A percentile compares a stretch with the other conserved stretches of the same genome.
phyloP scores from a whole-genome alignment of 2,888 invertebrate species.

The Eupeodes latifasciatus region DNA sequence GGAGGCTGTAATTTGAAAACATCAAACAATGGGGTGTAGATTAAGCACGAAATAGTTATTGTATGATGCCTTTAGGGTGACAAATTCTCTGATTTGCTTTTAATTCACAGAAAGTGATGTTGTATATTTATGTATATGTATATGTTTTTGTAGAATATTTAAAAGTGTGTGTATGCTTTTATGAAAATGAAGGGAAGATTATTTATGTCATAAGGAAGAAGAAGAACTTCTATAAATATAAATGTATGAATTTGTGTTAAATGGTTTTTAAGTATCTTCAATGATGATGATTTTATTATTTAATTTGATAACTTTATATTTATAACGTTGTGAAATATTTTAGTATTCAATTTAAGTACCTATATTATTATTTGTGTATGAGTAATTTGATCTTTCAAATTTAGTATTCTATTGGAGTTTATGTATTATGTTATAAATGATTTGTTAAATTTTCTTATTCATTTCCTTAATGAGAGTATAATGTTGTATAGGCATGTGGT shows the following conservation, averaged over 20 bases:
- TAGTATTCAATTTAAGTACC: slow-evolving; percentile 18
- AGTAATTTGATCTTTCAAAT: slow-evolving; percentile 35
- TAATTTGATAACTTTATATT: slow-evolving; percentile 10
- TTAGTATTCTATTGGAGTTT: background rate
- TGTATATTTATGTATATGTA: background rate
- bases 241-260: slow-evolving; percentile 14
- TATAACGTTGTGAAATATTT: background rate
- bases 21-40: slow-evolving; percentile 67
- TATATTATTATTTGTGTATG: background rate
- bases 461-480: background rate
- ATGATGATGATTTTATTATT: slow-evolving; percentile 10
- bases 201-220: background rate
- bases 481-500: no score
- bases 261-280: slow-evolving; percentile 26
- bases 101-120: slow-evolving; percentile 30
- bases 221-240: background rate
- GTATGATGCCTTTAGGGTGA: slow-evolving; percentile 68
- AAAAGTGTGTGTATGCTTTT: background rate
- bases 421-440: background rate
- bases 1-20: slow-evolving; percentile 69
- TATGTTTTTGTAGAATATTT: background rate
- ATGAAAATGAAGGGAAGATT: background rate
- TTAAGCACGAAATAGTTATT: slow-evolving; percentile 72
- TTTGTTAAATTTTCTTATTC: background rate
- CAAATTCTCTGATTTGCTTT: slow-evolving; percentile 70